Evolutionary conservation across 2,888 invertebrate species (phyloP), one percentile per base, ranked within the genome.

Genomic region (Himalopsyche kuldschensis): DNA sequence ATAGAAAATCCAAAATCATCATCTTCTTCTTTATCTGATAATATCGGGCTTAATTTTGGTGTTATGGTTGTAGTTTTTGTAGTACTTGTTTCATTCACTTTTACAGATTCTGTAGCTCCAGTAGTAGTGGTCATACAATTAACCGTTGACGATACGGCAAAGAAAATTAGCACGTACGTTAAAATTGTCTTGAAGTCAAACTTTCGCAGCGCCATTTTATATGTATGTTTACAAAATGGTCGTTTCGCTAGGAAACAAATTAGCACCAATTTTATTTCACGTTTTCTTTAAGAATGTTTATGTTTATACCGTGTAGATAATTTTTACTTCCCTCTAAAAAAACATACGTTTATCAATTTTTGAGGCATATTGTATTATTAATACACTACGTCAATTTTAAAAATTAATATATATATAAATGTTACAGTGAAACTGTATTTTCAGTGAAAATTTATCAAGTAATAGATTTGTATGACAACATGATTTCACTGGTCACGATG

Each of bases 1-100:
- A 86, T 79, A 5, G 86, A 84, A 63, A 86, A 83, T 47, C 84
- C 84, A 17, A 85, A 80, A 31, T 85, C 84, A 24, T 84, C 83
- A 47, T 86, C 85, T 11, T 85, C 85, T 5, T 82, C 84, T 17
- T 69, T n/a, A 11, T 30, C 27, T 27, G 5, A 4, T 69, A 15
- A 30, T 24, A 32, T 10, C 2, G 27, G 24, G 15, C 47, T 47
- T 47, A 48, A 11, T 81, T 78, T 78, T 5, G n/a, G 30, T 17
- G 48, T 82, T 24, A 24, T 5, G 11, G 76, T 76, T 3, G n/a
- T 63, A 30, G 27, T 78, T 75, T 41, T n/a, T 80, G 15, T 17
- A 76, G 48, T n/a, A 10, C 27, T 69, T 69, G 8, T 30, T 27
- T 69, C 69, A 11, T 27, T 69, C 20, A 69, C 69, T 69, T 69